A percentile compares a stretch with the other conserved stretches of the same genome.
Evolutionary conservation across 2,113 vertebrate genomes (phyloP).

Genomic region (Falcunculus frontatus): DNA sequence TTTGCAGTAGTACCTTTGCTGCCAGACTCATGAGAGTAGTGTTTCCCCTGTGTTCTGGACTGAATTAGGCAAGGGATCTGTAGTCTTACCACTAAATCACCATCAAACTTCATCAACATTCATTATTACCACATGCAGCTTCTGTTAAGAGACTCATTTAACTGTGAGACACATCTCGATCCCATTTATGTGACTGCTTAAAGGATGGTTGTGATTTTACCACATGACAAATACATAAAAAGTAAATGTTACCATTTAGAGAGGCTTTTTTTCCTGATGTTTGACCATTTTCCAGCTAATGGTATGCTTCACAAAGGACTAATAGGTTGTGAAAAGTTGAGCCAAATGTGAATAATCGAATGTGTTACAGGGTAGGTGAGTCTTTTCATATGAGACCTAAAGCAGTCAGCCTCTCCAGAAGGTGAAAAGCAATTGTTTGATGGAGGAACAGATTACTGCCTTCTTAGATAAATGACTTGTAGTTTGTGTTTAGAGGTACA

Average conservation of each 20-base stretch:
- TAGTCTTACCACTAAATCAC: not conserved
- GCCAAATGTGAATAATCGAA: not conserved
- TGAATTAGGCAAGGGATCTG: not conserved
- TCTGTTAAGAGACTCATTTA: not conserved
- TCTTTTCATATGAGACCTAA: not conserved
- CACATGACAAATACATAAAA: not conserved
- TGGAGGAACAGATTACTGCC: not conserved
- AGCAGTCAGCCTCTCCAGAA: not conserved
- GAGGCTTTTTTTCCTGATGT: not conserved
- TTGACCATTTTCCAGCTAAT: not conserved
- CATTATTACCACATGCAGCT: not conserved
- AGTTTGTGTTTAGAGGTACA: not conserved
- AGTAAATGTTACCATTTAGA: not conserved
- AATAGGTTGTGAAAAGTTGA: not conserved
- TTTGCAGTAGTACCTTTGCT: not conserved
- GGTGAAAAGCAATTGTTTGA: not conserved
- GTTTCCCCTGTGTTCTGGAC: not conserved
- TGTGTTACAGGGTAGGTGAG: not conserved
- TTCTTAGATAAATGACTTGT: not conserved
- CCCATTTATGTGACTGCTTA: not conserved
- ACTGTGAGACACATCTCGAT: not conserved
- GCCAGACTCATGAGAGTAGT: not conserved
- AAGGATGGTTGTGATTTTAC: not conserved
- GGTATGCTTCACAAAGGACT: not conserved
- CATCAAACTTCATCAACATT: not conserved